Conservation (phyloP, 1,140 invertebrate genomes). For the Drosophila nasuta region DNA sequence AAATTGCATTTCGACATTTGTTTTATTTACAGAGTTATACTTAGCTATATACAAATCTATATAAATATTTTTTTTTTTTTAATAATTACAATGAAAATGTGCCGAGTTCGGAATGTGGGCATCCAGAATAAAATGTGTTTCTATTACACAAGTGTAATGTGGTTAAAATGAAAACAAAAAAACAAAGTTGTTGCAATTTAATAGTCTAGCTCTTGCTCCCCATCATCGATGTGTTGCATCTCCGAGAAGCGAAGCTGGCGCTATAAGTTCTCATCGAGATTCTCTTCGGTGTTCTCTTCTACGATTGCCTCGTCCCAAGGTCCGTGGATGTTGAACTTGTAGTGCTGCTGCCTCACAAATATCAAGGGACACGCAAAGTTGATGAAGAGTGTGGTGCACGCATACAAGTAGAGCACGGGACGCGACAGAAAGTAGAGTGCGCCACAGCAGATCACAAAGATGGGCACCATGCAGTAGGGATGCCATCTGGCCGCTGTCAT, state of each 20-base stretch:
- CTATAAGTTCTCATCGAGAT: slow-evolving; percentile 80
- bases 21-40: slow-evolving; percentile 35
- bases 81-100: not conserved
- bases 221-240: slow-evolving; percentile 62
- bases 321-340: slow-evolving; percentile 97
- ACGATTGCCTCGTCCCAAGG: slow-evolving; percentile 97
- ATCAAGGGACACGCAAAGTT: slow-evolving; percentile 91
- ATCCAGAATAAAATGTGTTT: not conserved
- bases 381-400: slow-evolving; percentile 88
- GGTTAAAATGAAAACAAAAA: too few species aligned
- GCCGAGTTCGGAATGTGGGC: slow-evolving; percentile 7
- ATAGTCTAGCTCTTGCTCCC: slow-evolving; percentile 45
- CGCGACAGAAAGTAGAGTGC: slow-evolving; percentile 87
- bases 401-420: slow-evolving; percentile 87
- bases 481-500: slow-evolving; percentile 88
- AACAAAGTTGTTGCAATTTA: not conserved
- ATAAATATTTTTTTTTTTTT: not conserved
- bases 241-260: slow-evolving; percentile 71
- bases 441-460: slow-evolving; percentile 60
- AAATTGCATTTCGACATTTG: slow-evolving; percentile 15
- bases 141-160: slow-evolving; percentile 10
- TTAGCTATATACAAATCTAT: slow-evolving; percentile 12
- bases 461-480: slow-evolving; percentile 69
- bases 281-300: slow-evolving; percentile 85
- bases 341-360: slow-evolving; percentile 92